A percentile compares a stretch with the other conserved stretches of the same genome.
Conservation (phyloP, 2,113 vertebrate genomes). For the Todiramphus saurophagus region DNA sequence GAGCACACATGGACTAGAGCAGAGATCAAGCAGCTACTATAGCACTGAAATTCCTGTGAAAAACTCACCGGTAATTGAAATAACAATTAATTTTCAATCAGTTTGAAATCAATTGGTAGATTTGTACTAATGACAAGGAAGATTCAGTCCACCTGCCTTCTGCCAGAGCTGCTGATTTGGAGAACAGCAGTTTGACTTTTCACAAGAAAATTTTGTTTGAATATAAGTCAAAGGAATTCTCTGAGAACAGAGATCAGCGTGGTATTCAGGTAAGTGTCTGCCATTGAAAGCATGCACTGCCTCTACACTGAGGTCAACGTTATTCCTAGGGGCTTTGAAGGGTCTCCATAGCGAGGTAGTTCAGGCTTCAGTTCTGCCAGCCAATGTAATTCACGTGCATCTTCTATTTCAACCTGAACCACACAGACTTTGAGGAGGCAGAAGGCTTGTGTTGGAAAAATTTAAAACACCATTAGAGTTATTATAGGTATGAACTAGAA, state of each 20-base stretch:
- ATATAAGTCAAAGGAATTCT: not conserved
- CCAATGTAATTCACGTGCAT: not conserved
- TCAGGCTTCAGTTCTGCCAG: not conserved
- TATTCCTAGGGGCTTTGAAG: not conserved
- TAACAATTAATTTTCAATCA: not conserved
- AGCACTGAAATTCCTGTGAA: not conserved
- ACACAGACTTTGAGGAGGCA: not conserved
- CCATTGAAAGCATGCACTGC: not conserved
- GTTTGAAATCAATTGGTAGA: not conserved
- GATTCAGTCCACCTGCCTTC: not conserved
- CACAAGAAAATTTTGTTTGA: not conserved
- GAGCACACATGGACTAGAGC: not conserved
- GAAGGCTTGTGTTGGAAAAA: not conserved
- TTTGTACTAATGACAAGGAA: not conserved
- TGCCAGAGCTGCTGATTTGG: not conserved
- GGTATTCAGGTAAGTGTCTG: not conserved
- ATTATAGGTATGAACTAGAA: not conserved
- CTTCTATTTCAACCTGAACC: not conserved
- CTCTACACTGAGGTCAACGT: fast-evolving
- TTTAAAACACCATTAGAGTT: not conserved
- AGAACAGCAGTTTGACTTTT: not conserved
- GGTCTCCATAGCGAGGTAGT: not conserved
- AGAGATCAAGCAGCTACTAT: not conserved
- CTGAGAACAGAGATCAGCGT: not conserved
- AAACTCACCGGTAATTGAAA: not conserved